Evolutionary conservation across 2,888 invertebrate genomes (phyloP).

Genomic region (Philonicus albiceps): DNA sequence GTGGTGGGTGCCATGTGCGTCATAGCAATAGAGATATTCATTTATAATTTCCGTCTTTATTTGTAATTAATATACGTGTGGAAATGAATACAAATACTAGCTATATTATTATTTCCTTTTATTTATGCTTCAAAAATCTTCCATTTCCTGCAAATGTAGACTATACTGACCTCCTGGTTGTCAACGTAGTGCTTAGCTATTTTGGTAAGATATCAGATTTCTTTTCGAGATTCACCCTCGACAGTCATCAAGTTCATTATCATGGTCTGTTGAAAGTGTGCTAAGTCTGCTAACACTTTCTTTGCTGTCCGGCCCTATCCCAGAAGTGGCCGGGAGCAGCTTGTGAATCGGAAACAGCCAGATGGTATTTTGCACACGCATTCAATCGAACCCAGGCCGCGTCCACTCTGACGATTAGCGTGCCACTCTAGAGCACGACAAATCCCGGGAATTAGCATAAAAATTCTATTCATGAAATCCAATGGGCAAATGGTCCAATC

Average conservation of each 20-base stretch:
- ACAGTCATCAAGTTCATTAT: background rate
- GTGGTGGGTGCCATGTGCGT: too few relatives aligned
- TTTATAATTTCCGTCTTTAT: too few relatives aligned
- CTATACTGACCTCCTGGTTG: background rate
- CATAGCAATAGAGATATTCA: too few relatives aligned
- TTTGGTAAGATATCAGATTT: background rate
- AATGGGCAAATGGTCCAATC: slow-evolving; percentile 29
- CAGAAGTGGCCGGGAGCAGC: background rate
- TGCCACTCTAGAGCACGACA: background rate
- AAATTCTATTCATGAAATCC: slow-evolving; percentile 17
- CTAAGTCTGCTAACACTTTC: background rate
- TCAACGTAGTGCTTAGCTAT: background rate
- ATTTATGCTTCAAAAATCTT: background rate
- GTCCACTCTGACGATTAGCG: background rate
- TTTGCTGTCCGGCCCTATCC: background rate
- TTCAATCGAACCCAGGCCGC: background rate
- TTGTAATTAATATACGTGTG: too few relatives aligned
- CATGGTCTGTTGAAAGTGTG: background rate
- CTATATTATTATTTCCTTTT: background rate
- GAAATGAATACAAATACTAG: too few relatives aligned
- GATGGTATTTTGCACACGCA: background rate
- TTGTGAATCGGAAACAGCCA: background rate
- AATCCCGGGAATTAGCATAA: slow-evolving; percentile 35
- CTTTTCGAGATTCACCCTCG: background rate
- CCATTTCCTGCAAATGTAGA: background rate